A percentile compares a stretch with the other conserved stretches of the same genome.
Evolutionary conservation across 2,113 vertebrate species (phyloP).

Genomic region (Thermophis baileyi): DNA sequence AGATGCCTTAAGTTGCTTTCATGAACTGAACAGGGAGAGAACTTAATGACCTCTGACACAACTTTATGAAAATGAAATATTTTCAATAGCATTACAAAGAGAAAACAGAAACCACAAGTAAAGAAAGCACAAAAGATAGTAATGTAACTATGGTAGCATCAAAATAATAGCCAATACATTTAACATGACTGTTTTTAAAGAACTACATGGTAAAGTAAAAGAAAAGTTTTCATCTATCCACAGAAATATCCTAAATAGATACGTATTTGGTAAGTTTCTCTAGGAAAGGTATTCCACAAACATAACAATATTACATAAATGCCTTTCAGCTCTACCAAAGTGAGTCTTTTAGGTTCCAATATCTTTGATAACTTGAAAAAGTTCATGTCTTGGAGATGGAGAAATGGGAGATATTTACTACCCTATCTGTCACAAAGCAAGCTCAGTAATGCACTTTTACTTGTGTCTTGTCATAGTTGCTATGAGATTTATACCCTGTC

Average conservation of each 20-base stretch:
- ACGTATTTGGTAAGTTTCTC: not conserved
- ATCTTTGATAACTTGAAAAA: not conserved
- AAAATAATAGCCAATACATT: not conserved
- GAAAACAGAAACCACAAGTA: not conserved
- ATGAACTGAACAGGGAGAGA: not conserved
- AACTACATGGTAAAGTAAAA: not conserved
- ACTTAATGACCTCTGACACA: not conserved
- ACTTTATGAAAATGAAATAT: not conserved
- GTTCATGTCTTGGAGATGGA: not conserved
- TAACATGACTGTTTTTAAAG: not conserved
- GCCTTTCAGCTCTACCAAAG: not conserved
- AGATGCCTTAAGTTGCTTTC: not conserved
- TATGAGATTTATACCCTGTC: not conserved
- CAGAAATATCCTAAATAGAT: not conserved
- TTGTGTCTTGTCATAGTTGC: not conserved
- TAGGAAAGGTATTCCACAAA: not conserved
- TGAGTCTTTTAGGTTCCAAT: not conserved
- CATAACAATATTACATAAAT: not conserved
- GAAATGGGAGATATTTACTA: not conserved
- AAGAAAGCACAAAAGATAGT: not conserved
- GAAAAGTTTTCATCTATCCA: not conserved
- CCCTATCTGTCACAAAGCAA: not conserved
- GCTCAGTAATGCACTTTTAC: not conserved
- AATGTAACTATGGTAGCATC: not conserved
- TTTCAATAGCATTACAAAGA: not conserved